These are phyloP conservation scores for Tachuris rubrigastra DNA, from an alignment of 2,113 vertebrate genomes.

Conservation along the genomic window DNA sequence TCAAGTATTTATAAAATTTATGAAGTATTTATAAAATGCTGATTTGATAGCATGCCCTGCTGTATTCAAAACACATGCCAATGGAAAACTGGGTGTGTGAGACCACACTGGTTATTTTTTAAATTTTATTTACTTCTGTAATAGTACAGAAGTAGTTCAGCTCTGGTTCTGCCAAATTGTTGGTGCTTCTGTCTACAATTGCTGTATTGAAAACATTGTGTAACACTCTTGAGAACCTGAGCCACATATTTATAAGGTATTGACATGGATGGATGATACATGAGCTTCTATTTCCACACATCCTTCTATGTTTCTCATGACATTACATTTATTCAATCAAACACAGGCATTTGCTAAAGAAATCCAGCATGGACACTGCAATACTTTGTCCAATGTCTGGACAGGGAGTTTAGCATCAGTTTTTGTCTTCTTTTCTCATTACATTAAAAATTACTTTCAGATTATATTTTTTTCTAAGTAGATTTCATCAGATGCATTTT, in stretches of 20 bases:
- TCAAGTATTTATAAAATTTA: background rate
- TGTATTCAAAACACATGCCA: background rate
- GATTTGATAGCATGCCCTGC: background rate
- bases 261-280: background rate
- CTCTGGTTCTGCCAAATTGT: background rate
- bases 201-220: background rate
- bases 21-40: background rate
- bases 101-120: background rate
- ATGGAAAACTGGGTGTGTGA: background rate
- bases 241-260: background rate
- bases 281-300: background rate
- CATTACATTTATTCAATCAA: background rate
- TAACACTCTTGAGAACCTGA: background rate
- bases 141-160: background rate
- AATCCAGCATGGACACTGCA: background rate
- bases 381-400: background rate
- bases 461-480: background rate
- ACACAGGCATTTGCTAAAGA: background rate
- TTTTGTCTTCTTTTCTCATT: background rate
- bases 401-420: background rate
- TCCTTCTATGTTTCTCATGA: background rate
- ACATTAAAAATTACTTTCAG: background rate
- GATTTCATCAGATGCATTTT: background rate
- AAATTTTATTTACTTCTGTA: background rate
- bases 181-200: background rate